These are phyloP conservation scores for Coronaproctus castanopsis DNA, from an alignment of 2,888 invertebrate species.

Conservation along the genomic window DNA sequence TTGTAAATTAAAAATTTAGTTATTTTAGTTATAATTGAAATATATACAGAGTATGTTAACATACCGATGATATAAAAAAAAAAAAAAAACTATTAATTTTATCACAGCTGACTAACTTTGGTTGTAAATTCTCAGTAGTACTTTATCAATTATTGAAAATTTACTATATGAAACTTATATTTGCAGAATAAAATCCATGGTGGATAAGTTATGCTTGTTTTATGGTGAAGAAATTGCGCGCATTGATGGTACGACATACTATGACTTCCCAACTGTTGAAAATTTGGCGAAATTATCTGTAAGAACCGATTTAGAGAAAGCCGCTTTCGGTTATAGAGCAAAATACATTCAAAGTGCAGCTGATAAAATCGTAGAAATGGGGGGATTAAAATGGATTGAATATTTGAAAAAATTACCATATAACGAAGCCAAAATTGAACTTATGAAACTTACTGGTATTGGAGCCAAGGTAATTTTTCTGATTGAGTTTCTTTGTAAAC, in stretches of 20 bases:
- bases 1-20: no score
- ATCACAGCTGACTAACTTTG: no score
- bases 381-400: slow-evolving; percentile 52
- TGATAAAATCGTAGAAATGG: slow-evolving; percentile 41
- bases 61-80: no score
- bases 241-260: slow-evolving; percentile 41
- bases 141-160: no score
- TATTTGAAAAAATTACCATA: slow-evolving; percentile 46
- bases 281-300: slow-evolving; percentile 39
- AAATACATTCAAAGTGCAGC: slow-evolving; percentile 64
- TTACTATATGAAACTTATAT: no score
- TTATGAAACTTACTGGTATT: slow-evolving; percentile 66
- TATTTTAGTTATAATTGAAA: no score
- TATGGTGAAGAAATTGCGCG: slow-evolving; percentile 60
- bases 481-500: no score
- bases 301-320: slow-evolving; percentile 45
- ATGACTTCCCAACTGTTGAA: slow-evolving; percentile 60
- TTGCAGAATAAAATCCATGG: slow-evolving; percentile 61
- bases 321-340: slow-evolving; percentile 73
- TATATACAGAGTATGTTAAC: no score
- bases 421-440: slow-evolving; percentile 43
- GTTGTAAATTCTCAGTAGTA: no score
- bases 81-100: no score
- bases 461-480: slow-evolving; percentile 60
- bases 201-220: slow-evolving; percentile 60